Percentiles rank a stretch among this genome's conserved stretches.
These are phyloP conservation scores for Caenorhabditis macrosperma DNA, from an alignment of 2,888 invertebrate species.

Conservation along the genomic window DNA sequence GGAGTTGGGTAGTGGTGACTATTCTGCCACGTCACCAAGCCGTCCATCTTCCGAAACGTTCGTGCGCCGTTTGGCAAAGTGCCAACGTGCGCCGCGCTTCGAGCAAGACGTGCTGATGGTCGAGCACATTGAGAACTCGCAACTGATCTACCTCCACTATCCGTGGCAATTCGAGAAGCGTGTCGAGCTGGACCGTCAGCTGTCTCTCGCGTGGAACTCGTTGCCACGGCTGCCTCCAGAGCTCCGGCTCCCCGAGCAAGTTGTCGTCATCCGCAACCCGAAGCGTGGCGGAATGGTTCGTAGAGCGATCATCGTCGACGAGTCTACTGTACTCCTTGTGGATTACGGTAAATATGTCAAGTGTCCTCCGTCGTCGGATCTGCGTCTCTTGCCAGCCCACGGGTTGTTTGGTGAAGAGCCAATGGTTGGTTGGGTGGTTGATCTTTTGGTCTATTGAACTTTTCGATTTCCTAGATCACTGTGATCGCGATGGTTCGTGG, in stretches of 20 bases:
- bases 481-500: constrained; percentile 23
- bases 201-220: background rate
- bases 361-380: background rate
- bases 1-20: constrained; percentile 8
- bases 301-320: constrained; percentile 18
- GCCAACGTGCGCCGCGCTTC: constrained; percentile 44
- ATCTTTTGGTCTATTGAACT: background rate
- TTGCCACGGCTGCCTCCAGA: constrained; percentile 10
- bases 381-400: constrained; percentile 21
- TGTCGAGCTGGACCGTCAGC: background rate
- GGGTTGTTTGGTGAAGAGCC: constrained; percentile 16
- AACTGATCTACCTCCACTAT: constrained; percentile 51
- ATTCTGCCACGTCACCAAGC: background rate
- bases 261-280: constrained; percentile 24
- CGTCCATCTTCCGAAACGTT: background rate
- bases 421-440: constrained; percentile 4
- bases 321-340: constrained; percentile 21
- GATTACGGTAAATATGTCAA: constrained; percentile 40
- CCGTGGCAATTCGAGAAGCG: constrained; percentile 39
- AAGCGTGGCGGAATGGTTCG: background rate
- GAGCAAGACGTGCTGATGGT: constrained; percentile 34
- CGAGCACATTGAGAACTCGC: constrained; percentile 48
- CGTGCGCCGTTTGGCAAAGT: constrained; percentile 32
- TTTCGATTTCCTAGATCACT: constrained; percentile 6
- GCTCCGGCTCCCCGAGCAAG: background rate